phyloP scores from a whole-genome alignment of 1,140 invertebrate species.

The Bombus superbus region DNA sequence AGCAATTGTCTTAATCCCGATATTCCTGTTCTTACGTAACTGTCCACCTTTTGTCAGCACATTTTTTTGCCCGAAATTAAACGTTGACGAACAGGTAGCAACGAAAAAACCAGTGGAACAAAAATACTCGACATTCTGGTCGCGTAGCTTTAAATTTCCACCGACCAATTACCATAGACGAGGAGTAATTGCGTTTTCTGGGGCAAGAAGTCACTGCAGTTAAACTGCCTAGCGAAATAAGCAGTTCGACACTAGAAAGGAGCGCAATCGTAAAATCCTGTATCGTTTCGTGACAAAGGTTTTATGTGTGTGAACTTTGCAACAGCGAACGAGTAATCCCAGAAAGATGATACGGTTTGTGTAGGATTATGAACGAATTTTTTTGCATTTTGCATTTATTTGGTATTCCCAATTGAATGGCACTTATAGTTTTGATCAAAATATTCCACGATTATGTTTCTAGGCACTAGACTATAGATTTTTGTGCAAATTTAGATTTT shows the following conservation, averaged over 20 bases:
- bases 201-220: not conserved
- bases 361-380: too few relatives aligned
- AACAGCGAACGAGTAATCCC: too few relatives aligned
- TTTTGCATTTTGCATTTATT: too few relatives aligned
- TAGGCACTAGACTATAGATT: too few relatives aligned
- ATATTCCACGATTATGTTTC: too few relatives aligned
- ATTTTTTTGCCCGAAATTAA: slow-evolving; percentile 16
- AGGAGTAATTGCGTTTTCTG: slow-evolving; percentile 27
- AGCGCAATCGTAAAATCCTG: not conserved
- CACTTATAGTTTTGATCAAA: too few relatives aligned
- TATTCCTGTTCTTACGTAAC: not conserved
- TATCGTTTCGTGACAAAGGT: not conserved
- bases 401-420: too few relatives aligned
- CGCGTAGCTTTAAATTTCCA: slow-evolving; percentile 22
- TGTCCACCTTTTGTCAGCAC: not conserved
- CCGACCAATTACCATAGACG: slow-evolving; percentile 26
- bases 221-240: not conserved
- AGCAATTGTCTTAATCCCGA: not conserved
- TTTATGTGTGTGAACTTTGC: too few relatives aligned
- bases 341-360: too few relatives aligned
- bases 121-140: not conserved
- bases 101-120: not conserved
- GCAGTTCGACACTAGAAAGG: not conserved
- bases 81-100: slow-evolving; percentile 26
- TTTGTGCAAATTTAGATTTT: too few relatives aligned